Evolutionary conservation across 2,113 vertebrate species (phyloP).

Genomic region (Equus quagga): DNA sequence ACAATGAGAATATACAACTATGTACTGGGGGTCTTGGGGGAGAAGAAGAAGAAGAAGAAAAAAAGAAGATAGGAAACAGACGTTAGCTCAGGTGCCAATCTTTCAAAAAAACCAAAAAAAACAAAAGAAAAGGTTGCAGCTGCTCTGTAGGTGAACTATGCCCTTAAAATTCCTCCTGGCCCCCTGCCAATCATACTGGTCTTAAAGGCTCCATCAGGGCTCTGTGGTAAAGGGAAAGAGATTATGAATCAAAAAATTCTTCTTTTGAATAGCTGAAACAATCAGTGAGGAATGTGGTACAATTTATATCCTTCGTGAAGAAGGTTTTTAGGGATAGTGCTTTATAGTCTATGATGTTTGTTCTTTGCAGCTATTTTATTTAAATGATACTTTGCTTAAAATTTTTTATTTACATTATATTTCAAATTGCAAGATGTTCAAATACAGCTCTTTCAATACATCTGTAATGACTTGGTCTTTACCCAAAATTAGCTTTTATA

Average conservation of each 20-base stretch:
- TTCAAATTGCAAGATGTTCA: slow-evolving; percentile 47
- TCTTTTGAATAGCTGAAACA: neutral
- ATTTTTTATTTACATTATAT: neutral
- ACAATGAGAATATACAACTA: too few relatives aligned
- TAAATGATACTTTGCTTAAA: slow-evolving; percentile 1
- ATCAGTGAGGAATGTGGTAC: neutral
- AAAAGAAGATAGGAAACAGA: too few relatives aligned
- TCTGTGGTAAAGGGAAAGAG: neutral
- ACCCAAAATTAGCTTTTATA: neutral
- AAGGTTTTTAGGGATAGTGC: neutral
- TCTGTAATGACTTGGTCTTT: neutral
- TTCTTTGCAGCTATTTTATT: slow-evolving; percentile 49
- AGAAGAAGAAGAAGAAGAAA: too few relatives aligned
- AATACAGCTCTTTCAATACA: slow-evolving; percentile 19
- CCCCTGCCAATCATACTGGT: neutral
- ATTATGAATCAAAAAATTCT: neutral
- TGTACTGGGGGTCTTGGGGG: too few relatives aligned
- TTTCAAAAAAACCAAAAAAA: too few relatives aligned
- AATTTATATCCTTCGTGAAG: neutral
- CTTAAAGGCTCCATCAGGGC: neutral
- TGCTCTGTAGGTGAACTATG: neutral
- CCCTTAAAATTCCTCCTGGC: neutral
- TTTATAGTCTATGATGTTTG: neutral
- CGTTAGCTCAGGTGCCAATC: too few relatives aligned
- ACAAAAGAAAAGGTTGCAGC: neutral